Conservation (phyloP, 2,888 invertebrate genomes). For the Idaea straminata region DNA sequence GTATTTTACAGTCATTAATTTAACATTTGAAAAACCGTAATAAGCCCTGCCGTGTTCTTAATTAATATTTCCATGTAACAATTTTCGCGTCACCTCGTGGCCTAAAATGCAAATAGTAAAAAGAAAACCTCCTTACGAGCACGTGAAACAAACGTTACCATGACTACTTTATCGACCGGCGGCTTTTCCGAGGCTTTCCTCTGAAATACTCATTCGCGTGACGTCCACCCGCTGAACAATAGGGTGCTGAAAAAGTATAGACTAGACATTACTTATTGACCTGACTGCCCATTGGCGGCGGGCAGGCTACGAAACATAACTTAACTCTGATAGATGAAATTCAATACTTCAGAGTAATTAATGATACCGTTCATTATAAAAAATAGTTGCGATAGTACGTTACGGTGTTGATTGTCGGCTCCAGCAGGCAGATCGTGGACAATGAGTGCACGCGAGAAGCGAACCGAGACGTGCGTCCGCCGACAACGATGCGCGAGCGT, state of each 20-base stretch:
- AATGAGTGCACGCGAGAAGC: conserved; percentile 72
- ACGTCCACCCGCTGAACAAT: conserved; percentile 66
- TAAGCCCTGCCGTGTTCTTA: conserved; percentile 19
- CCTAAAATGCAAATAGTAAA: conserved; percentile 74
- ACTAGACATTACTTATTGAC: conserved; percentile 38
- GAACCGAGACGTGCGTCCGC: conserved; percentile 64
- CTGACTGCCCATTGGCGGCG: conserved; percentile 20
- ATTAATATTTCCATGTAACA: conserved; percentile 46
- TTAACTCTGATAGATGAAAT: neutral
- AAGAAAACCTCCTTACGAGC: conserved; percentile 59
- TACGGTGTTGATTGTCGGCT: conserved; percentile 49
- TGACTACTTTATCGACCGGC: conserved; percentile 74
- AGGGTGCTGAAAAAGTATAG: conserved; percentile 60
- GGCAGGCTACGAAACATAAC: neutral
- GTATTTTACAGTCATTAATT: neutral
- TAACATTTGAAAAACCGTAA: conserved; percentile 8
- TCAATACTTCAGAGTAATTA: neutral
- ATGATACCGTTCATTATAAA: conserved; percentile 38
- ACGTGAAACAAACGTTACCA: conserved; percentile 75
- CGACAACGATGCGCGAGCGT: conserved; percentile 59
- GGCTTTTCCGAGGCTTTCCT: conserved; percentile 75
- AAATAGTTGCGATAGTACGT: conserved; percentile 43
- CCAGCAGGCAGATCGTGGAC: conserved; percentile 50
- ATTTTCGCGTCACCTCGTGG: conserved; percentile 59
- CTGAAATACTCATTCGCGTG: conserved; percentile 73